Evolutionary conservation across 2,113 vertebrate genomes (phyloP).

Genomic region (Ictalurus furcatus): DNA sequence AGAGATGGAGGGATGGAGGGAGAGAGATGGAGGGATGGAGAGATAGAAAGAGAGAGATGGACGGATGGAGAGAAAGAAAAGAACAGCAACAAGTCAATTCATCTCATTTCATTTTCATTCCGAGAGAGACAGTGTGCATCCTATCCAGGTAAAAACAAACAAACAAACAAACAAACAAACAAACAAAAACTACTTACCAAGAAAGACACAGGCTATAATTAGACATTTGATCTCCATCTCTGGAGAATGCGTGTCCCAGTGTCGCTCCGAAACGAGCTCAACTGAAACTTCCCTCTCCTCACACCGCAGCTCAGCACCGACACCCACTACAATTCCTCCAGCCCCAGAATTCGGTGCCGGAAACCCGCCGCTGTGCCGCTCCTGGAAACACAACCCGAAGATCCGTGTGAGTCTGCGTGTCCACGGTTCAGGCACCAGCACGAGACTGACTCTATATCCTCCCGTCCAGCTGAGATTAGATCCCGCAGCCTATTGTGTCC

Average conservation of each 20-base stretch:
- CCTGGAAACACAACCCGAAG: background rate
- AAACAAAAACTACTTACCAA: conserved; percentile 66
- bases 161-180: background rate
- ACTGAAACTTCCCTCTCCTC: conserved; percentile 23
- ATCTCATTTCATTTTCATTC: background rate
- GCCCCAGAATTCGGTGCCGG: background rate
- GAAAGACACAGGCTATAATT: conserved; percentile 63
- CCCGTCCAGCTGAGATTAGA: background rate
- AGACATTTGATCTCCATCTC: conserved; percentile 73
- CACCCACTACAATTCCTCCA: background rate
- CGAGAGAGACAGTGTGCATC: background rate
- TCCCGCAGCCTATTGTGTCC: background rate
- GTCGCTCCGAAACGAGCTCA: background rate
- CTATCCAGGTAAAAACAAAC: background rate
- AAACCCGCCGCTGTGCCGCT: background rate
- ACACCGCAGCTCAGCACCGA: background rate
- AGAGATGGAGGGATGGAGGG: no score
- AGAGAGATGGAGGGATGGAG: no score
- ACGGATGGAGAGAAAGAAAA: background rate
- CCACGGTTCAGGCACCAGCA: background rate
- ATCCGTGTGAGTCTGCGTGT: background rate
- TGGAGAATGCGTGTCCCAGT: conserved; percentile 41
- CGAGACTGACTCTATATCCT: background rate
- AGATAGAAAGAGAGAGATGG: no score
- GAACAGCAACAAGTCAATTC: conserved; percentile 25